Conservation (phyloP, 2,888 invertebrate species). For the Bimastos eiseni region DNA sequence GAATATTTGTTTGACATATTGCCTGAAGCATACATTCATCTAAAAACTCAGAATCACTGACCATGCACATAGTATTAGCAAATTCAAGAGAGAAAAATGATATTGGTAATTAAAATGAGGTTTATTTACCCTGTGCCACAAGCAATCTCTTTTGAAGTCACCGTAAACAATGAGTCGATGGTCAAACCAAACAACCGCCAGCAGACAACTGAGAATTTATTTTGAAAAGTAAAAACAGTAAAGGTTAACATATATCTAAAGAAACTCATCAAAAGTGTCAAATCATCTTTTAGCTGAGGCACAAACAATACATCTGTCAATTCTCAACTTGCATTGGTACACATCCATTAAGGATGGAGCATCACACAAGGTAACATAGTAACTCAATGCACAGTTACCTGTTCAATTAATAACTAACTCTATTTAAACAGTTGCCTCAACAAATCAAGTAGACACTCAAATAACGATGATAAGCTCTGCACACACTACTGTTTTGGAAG, state of each 20-base stretch:
- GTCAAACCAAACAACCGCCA: constrained; percentile 8
- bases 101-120: neutral
- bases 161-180: neutral
- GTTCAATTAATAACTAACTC: neutral
- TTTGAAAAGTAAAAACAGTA: neutral
- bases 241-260: neutral
- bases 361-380: too few relatives aligned
- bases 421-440: too few relatives aligned
- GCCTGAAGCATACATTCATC: too few relatives aligned
- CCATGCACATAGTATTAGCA: neutral
- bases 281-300: neutral
- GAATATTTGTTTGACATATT: too few relatives aligned
- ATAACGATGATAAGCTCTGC: neutral
- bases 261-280: neutral
- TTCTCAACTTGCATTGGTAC: neutral
- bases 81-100: neutral
- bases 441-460: neutral
- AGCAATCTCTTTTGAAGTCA: neutral
- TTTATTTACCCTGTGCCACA: neutral
- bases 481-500: neutral
- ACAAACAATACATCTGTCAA: neutral
- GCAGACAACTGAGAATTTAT: neutral
- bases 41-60: neutral
- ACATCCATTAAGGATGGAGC: too few relatives aligned
- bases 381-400: too few relatives aligned